Evolutionary conservation across 2,113 vertebrate genomes (phyloP), one percentile per base, ranked within the genome.

Genomic region (Ochotona curzoniae): DNA sequence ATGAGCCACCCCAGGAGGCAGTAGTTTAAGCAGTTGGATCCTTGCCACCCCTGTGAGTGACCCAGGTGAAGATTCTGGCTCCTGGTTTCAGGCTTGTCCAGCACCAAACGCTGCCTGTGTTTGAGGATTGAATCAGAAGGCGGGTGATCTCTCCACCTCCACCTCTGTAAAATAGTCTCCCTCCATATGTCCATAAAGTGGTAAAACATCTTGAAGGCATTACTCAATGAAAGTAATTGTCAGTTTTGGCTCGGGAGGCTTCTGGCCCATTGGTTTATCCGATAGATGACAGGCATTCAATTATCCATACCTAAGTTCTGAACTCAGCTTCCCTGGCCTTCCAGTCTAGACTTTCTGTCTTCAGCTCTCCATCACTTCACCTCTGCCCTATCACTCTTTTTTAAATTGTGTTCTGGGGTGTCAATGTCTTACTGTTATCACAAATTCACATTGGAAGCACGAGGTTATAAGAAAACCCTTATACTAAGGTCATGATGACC

Each of bases 291-390:
- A 80, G 61, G 73, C 7, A 74, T 30, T 11, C 30, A 15, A 86
- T 82, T 38, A 86, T 49, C 82, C 49, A 38, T 1, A 28, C 67
- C 32, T 87, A 35, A 69, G 7, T 89, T 76, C 82, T 85, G 44
- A 81, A 54, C 5, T 66, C 17, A 78, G 23, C 14, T 8, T 54
- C 9, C 67, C 21, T 78, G 30, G 32, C 49, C 82, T 81, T 28
- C 6, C 81, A 87, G 25, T 47, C 32, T 47, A 79, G 35, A 18
- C 49, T 94, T 88, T 94, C 83, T 86, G 38, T 26, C 57, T 64
- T 10, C 14, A 80, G 23, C 2, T 74, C 28, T 83, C 21, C 7
- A 71, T 44, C 60, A 75, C 25, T 63, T 51, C 13, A 83, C 38
- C 10, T 90, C 18, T 75, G 20, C 8, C 80, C 30, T 35, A 70